Evolutionary conservation across 2,113 vertebrate genomes (phyloP).

Genomic region (Muntiacus muntjak): DNA sequence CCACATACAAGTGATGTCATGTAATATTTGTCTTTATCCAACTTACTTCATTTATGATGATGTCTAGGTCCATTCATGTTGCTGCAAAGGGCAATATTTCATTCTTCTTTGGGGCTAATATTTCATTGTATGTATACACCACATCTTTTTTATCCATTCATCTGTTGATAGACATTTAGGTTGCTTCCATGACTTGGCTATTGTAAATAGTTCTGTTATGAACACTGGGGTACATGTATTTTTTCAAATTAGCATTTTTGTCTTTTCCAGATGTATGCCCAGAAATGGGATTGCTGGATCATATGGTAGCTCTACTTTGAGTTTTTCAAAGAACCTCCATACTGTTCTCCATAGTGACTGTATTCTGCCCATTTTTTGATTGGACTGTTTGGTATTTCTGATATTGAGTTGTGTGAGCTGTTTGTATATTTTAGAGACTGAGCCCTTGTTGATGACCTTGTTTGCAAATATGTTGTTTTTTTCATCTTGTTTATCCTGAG

Average conservation of each 20-base stretch:
- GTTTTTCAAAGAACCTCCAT: not conserved
- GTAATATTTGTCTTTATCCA: not conserved
- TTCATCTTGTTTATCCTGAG: not conserved
- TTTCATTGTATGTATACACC: not conserved
- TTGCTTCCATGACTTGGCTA: not conserved
- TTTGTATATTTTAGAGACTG: not conserved
- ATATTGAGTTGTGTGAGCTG: not conserved
- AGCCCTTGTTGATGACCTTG: not conserved
- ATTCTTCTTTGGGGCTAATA: not conserved
- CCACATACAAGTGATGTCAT: not conserved
- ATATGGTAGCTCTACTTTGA: not conserved
- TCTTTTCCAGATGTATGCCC: not conserved
- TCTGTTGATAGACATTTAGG: not conserved
- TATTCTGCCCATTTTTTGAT: not conserved
- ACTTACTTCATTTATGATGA: not conserved
- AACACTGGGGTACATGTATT: not conserved
- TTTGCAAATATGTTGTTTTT: not conserved
- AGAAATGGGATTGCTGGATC: not conserved
- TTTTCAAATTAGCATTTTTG: not conserved
- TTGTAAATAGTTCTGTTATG: not conserved
- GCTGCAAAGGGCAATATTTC: not conserved
- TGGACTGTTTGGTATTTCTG: not conserved
- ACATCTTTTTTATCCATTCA: not conserved
- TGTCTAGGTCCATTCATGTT: not conserved
- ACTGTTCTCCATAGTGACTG: not conserved